phyloP scores from a whole-genome alignment of 2,888 invertebrate species.

The Colostygia pectinataria region DNA sequence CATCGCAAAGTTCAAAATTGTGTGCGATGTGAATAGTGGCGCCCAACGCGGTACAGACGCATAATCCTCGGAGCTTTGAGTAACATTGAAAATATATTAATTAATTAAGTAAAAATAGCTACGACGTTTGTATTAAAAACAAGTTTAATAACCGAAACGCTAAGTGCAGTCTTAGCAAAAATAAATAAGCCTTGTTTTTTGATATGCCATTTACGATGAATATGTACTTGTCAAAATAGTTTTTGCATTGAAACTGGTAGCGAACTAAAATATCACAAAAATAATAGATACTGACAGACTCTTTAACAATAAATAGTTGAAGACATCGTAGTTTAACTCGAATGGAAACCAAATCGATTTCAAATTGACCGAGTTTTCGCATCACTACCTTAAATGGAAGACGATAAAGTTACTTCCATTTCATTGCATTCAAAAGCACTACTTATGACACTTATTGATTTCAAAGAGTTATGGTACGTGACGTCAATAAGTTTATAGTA shows the following conservation, averaged over 20 bases:
- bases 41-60: slow-evolving; percentile 14
- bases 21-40: slow-evolving; percentile 18
- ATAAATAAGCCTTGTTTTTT: too few species aligned
- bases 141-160: too few species aligned
- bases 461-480: not conserved
- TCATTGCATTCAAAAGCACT: slow-evolving; percentile 26
- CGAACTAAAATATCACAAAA: not conserved
- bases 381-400: slow-evolving; percentile 22
- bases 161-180: too few species aligned
- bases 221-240: too few species aligned
- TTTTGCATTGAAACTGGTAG: not conserved
- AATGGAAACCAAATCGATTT: slow-evolving; percentile 21
- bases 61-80: slow-evolving; percentile 18
- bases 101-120: slow-evolving; percentile 20
- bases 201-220: too few species aligned
- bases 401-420: slow-evolving; percentile 31
- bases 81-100: slow-evolving; percentile 16
- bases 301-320: not conserved
- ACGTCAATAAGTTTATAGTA: too few species aligned
- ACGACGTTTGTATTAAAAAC: not conserved
- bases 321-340: slow-evolving; percentile 6
- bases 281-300: not conserved
- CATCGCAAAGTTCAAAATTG: slow-evolving; percentile 14
- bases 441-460: slow-evolving; percentile 21
- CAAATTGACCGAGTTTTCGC: slow-evolving; percentile 28